Base-by-base conservation (phyloP, 2,113 vertebrate genomes). In the Gallinago paraguaiae region DNA sequence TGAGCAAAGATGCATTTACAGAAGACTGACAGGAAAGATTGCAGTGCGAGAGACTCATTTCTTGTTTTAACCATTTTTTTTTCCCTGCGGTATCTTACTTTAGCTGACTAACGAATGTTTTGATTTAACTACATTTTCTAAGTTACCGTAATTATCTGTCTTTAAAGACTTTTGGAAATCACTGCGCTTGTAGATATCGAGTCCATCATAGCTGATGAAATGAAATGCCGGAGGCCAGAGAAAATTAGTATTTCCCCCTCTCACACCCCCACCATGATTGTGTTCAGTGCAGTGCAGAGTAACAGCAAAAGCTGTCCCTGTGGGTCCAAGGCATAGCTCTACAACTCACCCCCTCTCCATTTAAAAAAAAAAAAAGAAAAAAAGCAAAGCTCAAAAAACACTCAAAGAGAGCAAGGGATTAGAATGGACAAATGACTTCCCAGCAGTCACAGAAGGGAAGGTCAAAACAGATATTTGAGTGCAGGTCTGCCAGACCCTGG, bases 261-360 rank as follows among this genome's bases (percentile, higher is more conserved):
- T 7, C 17, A 5, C 7, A 16, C 60, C 41, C 41, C 27, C 0
- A 3, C 28, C 19, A 35, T 2, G 13, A 22, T 0, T 61, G 5
- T 51, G 46, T 65, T 79, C 25, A 60, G 28, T 1, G 1, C n/a
- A 37, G 7, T 6, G 20, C 56, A 79, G 35, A 64, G 33, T 51
- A 37, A 63, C 11, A 76, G 13, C 53, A 90, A 82, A 76, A 91
- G 5, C 35, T 76, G 51, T 74, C 25, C 11, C 25, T 35, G 46
- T 14, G 5, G 23, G 61, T 18, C 23, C 43, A 33, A 75, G n/a
- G n/a, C 24, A 37, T 1, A 78, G 3, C 33, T 82, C 86, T 72
- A 57, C 9, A 68, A 12, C 33, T 60, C 60, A n/a, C 2, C 69
- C 4, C 9, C 4, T 78, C 11, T 67, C 24, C 12, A n/a, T 65